Base-by-base conservation (phyloP, 2,113 vertebrate genomes). In the Micromys minutus region DNA sequence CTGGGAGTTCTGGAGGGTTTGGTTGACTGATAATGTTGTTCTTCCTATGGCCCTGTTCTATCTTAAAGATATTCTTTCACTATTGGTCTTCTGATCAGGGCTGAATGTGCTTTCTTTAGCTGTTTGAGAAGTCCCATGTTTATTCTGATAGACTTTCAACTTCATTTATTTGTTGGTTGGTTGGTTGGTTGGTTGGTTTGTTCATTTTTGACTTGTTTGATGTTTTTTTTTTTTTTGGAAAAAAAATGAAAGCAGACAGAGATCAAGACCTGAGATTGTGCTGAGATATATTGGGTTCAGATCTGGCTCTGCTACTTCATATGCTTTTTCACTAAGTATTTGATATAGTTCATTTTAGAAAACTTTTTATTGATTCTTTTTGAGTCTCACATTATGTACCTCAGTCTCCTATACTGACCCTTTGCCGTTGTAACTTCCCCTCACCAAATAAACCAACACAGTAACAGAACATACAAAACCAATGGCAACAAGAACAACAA, bases 101-200 rank as follows among this genome's bases (percentile, higher is more conserved):
- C 80, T 22, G 8, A 80, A 95, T 91, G 52, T 57, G 19, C 31
- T n/a, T 16, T 42, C 55, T 84, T 87, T 71, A 24, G 8, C 42
- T 94, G 72, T 39, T 26, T 63, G 10, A 50, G 24, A 95, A 80
- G 39, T 79, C 50, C 55, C n/a, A 24, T 26, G 22, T 90, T 26
- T 93, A 50, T 75, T 57, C 55, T 74, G 50, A 65, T 59, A 88
- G 17, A 55, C 36, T 93, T 67, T 81, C 69, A 85, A 81, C 50
- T 85, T 95, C 42, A 63, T 39, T 59, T 8, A 55, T 93, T 74
- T 79, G 83, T 75, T 94, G 84, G 50, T 52, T 52, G 3, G 50
- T 52, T 52, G 50, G 42, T 93, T 74, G 74, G 83, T 76, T 94
- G 76, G 83, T 76, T 94, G 76, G 89, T 59, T 94, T 90, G 87